Evolutionary conservation across 1,140 invertebrate species (phyloP).

Genomic region (Lutraria rhynchaena): DNA sequence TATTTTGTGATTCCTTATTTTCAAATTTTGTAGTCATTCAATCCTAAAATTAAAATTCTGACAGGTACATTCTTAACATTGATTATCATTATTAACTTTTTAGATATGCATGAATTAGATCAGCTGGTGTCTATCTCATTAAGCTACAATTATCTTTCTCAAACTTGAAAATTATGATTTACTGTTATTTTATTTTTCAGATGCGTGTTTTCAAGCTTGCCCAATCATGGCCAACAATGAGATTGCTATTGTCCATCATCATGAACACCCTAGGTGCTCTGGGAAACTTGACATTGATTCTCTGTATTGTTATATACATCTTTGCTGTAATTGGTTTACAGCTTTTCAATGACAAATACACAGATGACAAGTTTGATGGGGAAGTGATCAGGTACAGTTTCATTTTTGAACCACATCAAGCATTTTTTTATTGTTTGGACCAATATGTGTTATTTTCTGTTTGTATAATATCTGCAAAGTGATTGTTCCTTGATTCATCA

Average conservation of each 20-base stretch:
- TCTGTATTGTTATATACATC: slow-evolving; percentile 99
- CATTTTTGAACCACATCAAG: background rate
- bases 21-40: too few species aligned
- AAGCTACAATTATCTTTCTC: too few species aligned
- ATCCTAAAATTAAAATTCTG: too few species aligned
- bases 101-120: too few species aligned
- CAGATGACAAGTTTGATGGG: slow-evolving; percentile 67
- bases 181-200: slow-evolving; percentile 83
- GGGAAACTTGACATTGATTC: slow-evolving; percentile 97
- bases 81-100: too few species aligned
- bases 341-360: slow-evolving; percentile 97
- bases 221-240: slow-evolving; percentile 99
- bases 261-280: slow-evolving; percentile 98
- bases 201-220: slow-evolving; percentile 99
- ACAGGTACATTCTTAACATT: too few species aligned
- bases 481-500: too few species aligned
- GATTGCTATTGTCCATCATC: slow-evolving; percentile 99
- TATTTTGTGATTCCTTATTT: too few species aligned
- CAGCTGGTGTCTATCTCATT: too few species aligned
- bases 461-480: too few species aligned
- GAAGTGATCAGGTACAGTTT: slow-evolving; percentile 70
- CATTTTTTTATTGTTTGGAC: too few species aligned
- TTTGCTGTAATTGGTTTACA: slow-evolving; percentile 99
- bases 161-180: background rate
- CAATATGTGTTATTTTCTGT: too few species aligned